Evolutionary conservation across 2,113 vertebrate species (phyloP).

Genomic region (Gopherus evgoodei): DNA sequence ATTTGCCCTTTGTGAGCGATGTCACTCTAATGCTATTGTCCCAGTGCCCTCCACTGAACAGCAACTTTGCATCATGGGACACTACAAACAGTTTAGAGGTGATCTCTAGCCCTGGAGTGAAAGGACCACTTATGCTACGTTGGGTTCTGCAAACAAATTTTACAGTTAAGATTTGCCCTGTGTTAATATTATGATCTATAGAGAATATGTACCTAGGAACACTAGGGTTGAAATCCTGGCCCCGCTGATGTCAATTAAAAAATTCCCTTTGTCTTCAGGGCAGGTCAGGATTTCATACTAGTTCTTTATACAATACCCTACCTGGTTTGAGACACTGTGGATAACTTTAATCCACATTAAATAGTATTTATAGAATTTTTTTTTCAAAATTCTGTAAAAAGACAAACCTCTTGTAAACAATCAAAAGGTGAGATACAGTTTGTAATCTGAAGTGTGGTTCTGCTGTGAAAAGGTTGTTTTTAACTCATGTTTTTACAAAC

Average conservation of each 20-base stretch:
- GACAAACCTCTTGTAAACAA: neutral
- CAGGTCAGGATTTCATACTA: neutral
- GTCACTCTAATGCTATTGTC: slow-evolving; percentile 96
- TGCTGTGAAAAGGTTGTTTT: neutral
- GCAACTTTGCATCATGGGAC: slow-evolving; percentile 96
- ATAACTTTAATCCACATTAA: neutral
- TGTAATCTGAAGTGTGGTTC: neutral
- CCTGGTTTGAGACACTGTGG: neutral
- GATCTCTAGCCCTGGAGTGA: slow-evolving; percentile 90
- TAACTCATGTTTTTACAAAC: too few species aligned
- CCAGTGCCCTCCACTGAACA: slow-evolving; percentile 97
- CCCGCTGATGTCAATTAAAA: neutral
- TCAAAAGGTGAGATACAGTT: neutral
- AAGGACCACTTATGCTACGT: slow-evolving; percentile 88
- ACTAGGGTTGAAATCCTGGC: neutral
- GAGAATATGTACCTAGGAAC: neutral
- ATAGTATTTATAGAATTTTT: neutral
- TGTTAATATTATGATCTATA: neutral
- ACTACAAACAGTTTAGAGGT: slow-evolving; percentile 89
- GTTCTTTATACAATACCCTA: neutral
- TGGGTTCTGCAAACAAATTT: slow-evolving; percentile 85
- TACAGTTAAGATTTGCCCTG: slow-evolving; percentile 38
- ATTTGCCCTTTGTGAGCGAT: slow-evolving; percentile 91
- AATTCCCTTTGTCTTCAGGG: neutral
- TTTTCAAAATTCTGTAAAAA: neutral